These are phyloP conservation scores for Hermodice carunculata DNA, from an alignment of 2,888 invertebrate species.

Conservation along the genomic window DNA sequence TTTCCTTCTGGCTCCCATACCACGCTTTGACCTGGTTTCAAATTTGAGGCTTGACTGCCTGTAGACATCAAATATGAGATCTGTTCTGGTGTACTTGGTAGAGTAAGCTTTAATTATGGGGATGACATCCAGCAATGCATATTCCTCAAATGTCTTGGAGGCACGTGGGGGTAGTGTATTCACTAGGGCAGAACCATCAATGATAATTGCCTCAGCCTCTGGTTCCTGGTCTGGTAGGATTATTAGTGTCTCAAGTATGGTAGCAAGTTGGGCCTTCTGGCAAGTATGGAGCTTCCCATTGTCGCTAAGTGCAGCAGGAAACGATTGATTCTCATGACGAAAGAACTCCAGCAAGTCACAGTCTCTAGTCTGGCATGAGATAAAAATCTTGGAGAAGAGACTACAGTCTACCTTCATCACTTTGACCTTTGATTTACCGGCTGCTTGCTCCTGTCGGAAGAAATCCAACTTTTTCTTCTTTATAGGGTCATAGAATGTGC, in stretches of 20 bases:
- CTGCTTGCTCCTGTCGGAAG: conserved; percentile 27
- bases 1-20: conserved; percentile 22
- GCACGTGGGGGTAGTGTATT: conserved; percentile 18
- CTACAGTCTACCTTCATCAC: conserved; percentile 21
- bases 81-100: conserved; percentile 26
- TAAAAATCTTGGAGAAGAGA: conserved; percentile 35
- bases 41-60: conserved; percentile 18
- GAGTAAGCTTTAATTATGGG: conserved; percentile 12
- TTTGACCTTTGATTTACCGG: conserved; percentile 13
- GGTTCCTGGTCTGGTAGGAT: conserved; percentile 22
- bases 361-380: conserved; percentile 35
- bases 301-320: conserved; percentile 31
- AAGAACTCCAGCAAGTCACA: conserved; percentile 32
- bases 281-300: conserved; percentile 30
- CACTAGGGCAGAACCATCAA: conserved; percentile 30
- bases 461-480: conserved; percentile 33
- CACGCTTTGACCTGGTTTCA: conserved; percentile 31
- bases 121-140: conserved; percentile 20
- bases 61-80: conserved; percentile 35
- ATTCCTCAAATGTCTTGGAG: conserved; percentile 30
- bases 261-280: conserved; percentile 31
- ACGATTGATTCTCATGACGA: conserved; percentile 35
- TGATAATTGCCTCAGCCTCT: conserved; percentile 20
- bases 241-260: conserved; percentile 22
- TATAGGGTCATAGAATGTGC: conserved; percentile 32